Conservation (phyloP, 2,888 invertebrate species). For the Spilosoma lubricipeda region DNA sequence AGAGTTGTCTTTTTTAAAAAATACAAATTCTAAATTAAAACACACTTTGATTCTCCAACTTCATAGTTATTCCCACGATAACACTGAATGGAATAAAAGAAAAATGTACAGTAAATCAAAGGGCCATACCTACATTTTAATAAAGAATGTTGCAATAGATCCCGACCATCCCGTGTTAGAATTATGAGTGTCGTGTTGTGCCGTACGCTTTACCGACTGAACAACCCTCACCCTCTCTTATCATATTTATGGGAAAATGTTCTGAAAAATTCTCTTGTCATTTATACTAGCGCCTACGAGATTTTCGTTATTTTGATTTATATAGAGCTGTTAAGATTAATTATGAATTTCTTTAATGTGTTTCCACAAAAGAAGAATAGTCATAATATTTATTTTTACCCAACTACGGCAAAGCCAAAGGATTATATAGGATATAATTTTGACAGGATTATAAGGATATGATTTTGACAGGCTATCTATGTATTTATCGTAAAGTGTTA, state of each 20-base stretch:
- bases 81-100: neutral
- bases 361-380: neutral
- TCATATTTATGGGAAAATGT: conserved; percentile 64
- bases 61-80: neutral
- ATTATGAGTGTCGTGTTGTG: conserved; percentile 56
- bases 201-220: conserved; percentile 47
- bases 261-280: conserved; percentile 58
- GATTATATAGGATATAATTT: no score
- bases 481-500: no score
- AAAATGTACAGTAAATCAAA: neutral
- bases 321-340: conserved; percentile 40
- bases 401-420: no score
- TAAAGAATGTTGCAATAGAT: conserved; percentile 40
- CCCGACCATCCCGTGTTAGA: conserved; percentile 48
- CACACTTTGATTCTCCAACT: neutral
- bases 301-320: conserved; percentile 50
- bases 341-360: conserved; percentile 7
- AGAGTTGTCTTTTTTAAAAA: no score
- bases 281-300: conserved; percentile 47
- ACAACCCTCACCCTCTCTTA: conserved; percentile 55
- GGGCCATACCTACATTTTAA: conserved; percentile 25
- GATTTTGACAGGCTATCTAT: no score
- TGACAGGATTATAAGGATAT: no score
- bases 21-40: neutral
- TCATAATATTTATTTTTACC: neutral